Evolutionary conservation across 1,140 invertebrate species (phyloP).

Genomic region (Drosophila quadrilineata): DNA sequence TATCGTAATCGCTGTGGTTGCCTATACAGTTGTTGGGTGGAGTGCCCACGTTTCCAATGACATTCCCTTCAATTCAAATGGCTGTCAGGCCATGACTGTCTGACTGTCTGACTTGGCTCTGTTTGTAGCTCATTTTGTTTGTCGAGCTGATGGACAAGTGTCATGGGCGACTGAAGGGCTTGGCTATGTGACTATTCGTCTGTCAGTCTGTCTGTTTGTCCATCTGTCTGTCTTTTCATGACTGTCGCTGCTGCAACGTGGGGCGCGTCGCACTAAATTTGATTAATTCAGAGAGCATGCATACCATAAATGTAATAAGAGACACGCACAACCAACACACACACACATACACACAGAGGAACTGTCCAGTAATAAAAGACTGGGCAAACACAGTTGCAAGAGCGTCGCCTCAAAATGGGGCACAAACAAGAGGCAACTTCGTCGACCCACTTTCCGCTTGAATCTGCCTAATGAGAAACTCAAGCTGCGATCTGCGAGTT

Average conservation of each 20-base stretch:
- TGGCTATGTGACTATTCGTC: conserved; percentile 25
- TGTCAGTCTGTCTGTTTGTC: not conserved
- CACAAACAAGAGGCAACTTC: conserved; percentile 8
- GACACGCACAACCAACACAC: conserved; percentile 1
- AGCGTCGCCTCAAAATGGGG: not conserved
- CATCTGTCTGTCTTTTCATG: no score
- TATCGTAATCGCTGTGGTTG: conserved; percentile 43
- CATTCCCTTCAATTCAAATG: conserved; percentile 35
- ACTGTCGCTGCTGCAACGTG: not conserved
- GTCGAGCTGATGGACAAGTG: conserved; percentile 70
- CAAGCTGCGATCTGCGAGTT: conserved; percentile 55
- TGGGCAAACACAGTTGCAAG: not conserved
- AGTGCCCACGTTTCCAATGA: conserved; percentile 68
- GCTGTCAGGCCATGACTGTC: not conserved
- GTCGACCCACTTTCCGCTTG: not conserved
- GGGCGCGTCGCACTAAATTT: conserved; percentile 67
- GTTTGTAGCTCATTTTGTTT: conserved; percentile 61
- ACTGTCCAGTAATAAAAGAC: not conserved
- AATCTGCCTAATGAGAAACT: conserved; percentile 63
- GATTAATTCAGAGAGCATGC: conserved; percentile 58
- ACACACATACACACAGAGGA: not conserved
- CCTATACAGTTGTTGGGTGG: conserved; percentile 35
- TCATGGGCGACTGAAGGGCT: conserved; percentile 65
- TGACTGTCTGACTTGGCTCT: conserved; percentile 18
- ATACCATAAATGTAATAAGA: conserved; percentile 40